Evolutionary conservation across 2,888 invertebrate genomes (phyloP).

Genomic region (Euphydryas editha): DNA sequence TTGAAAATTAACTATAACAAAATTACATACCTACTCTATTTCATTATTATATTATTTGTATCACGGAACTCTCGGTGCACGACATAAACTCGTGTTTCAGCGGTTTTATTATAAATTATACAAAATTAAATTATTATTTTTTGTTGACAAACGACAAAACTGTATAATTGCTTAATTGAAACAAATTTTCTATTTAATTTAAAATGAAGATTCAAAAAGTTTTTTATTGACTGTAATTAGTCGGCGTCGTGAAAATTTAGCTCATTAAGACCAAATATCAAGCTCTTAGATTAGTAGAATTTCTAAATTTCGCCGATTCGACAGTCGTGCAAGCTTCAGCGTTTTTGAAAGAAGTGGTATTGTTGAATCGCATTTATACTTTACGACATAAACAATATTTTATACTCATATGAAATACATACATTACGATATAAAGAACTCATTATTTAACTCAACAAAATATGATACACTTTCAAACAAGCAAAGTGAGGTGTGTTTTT

Average conservation of each 20-base stretch:
- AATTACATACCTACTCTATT: too few relatives aligned
- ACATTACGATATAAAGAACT: neutral
- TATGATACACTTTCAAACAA: too few relatives aligned
- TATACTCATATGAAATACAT: neutral
- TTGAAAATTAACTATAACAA: too few relatives aligned
- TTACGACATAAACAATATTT: neutral
- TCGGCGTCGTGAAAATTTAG: constrained; percentile 29
- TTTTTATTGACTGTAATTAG: constrained; percentile 31
- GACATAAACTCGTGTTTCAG: too few relatives aligned
- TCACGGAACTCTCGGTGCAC: too few relatives aligned
- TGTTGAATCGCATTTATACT: constrained; percentile 8
- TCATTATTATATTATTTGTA: too few relatives aligned
- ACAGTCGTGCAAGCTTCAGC: constrained; percentile 20
- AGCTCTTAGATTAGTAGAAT: constrained; percentile 30
- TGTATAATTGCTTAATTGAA: neutral
- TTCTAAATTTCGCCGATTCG: constrained; percentile 25
- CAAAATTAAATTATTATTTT: neutral
- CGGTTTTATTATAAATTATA: neutral
- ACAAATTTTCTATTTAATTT: constrained; percentile 1
- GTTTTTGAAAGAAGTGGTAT: constrained; percentile 22
- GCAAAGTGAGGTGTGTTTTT: too few relatives aligned
- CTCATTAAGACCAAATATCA: constrained; percentile 38
- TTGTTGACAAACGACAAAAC: neutral
- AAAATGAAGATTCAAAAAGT: constrained; percentile 16
- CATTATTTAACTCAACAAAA: too few relatives aligned